Evolutionary conservation across 2,113 vertebrate species (phyloP).

Genomic region (Colistium nudipinnis): DNA sequence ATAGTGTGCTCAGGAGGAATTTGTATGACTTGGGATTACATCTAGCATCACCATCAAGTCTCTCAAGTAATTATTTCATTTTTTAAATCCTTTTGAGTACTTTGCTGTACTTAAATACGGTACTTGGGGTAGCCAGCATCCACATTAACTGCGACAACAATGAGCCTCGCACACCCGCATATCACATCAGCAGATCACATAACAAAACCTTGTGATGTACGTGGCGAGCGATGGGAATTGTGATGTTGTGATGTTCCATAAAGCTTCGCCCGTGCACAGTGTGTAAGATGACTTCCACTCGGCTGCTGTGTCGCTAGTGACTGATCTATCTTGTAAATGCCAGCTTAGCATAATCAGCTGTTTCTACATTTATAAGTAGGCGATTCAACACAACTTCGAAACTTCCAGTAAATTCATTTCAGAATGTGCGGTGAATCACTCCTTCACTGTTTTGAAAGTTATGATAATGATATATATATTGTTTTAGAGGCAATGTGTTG

Average conservation of each 20-base stretch:
- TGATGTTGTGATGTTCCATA: background rate
- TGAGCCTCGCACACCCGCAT: no score
- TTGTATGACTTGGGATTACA: background rate
- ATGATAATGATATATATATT: background rate
- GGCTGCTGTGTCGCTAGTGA: constrained; percentile 39
- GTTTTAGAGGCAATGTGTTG: no score
- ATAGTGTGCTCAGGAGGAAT: no score
- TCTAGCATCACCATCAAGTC: background rate
- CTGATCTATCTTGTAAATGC: constrained; percentile 63
- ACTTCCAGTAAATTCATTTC: constrained; percentile 47
- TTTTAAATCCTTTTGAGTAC: background rate
- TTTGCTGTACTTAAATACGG: background rate
- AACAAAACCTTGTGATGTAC: constrained; percentile 1
- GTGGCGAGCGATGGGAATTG: constrained; percentile 14
- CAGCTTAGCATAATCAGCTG: constrained; percentile 71
- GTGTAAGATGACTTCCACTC: constrained; percentile 45
- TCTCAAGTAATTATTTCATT: no score
- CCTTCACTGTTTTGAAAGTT: constrained; percentile 32
- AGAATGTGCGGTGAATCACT: constrained; percentile 26
- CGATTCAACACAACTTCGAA: constrained; percentile 48
- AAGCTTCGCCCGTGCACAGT: constrained; percentile 13
- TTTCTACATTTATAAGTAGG: constrained; percentile 55
- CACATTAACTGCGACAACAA: no score
- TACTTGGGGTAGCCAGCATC: no score
- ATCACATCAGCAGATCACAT: constrained; percentile 7